phyloP scores from a whole-genome alignment of 2,888 invertebrate species.

The Sycophila texana region DNA sequence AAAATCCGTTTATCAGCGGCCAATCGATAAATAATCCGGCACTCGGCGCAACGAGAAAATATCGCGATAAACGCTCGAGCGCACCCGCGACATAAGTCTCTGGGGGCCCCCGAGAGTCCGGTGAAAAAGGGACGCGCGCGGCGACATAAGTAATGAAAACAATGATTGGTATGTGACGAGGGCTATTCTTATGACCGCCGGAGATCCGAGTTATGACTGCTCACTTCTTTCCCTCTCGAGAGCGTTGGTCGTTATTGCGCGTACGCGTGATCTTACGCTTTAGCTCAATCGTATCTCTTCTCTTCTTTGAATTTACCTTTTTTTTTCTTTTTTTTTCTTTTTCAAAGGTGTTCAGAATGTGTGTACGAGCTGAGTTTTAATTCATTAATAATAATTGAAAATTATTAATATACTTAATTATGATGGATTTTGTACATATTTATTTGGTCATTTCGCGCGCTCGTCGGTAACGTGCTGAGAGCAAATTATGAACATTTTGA shows the following conservation, averaged over 20 bases:
- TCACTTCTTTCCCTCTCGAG: constrained; percentile 18
- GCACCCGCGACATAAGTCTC: not conserved
- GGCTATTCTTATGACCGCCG: constrained; percentile 68
- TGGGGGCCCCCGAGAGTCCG: not conserved
- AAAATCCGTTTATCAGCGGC: constrained; percentile 42
- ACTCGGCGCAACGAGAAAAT: constrained; percentile 14
- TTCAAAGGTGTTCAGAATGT: too few species aligned
- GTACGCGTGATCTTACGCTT: not conserved
- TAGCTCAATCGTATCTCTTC: not conserved
- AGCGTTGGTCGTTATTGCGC: too few species aligned
- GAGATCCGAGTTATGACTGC: constrained; percentile 48
- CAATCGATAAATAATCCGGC: constrained; percentile 51
- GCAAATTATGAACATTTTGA: too few species aligned
- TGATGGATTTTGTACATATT: constrained; percentile 2
- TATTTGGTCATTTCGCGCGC: not conserved
- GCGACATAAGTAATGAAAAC: constrained; percentile 71
- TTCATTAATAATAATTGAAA: constrained; percentile 22
- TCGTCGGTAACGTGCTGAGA: not conserved
- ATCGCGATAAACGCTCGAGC: constrained; percentile 39
- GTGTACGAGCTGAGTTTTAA: not conserved
- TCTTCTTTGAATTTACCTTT: not conserved
- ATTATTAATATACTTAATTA: not conserved
- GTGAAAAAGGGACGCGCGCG: not conserved
- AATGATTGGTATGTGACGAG: constrained; percentile 74
- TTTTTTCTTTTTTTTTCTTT: constrained; percentile 1